Percentiles rank a stretch among this genome's conserved stretches.
phyloP scores from a whole-genome alignment of 1,140 invertebrate genomes.

The Telenomus remus region DNA sequence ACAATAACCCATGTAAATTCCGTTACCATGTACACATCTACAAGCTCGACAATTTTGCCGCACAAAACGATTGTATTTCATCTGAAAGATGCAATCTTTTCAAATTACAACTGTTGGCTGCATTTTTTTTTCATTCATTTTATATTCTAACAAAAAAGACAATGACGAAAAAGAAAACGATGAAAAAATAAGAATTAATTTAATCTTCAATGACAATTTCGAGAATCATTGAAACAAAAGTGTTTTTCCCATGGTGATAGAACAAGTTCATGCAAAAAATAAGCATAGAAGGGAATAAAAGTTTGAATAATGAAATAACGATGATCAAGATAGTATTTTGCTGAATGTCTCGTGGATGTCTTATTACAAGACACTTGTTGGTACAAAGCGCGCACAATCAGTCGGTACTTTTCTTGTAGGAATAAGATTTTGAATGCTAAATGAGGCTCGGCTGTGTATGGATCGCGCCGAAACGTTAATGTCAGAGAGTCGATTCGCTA shows the following conservation, averaged over 20 bases:
- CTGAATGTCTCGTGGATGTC: conserved; percentile 3
- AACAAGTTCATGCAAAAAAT: background rate
- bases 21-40: background rate
- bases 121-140: no score
- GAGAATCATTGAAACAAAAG: no score
- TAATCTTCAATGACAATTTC: no score
- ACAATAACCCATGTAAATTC: conserved; percentile 15
- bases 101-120: no score
- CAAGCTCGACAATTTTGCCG: background rate
- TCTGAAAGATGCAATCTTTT: no score
- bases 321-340: background rate
- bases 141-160: no score
- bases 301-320: background rate
- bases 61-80: no score
- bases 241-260: no score
- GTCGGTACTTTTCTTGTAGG: conserved; percentile 8
- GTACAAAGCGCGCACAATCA: conserved; percentile 2
- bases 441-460: conserved; percentile 1
- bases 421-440: conserved; percentile 21
- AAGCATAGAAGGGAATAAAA: background rate
- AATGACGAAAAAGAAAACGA: no score
- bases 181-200: no score
- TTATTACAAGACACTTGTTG: conserved; percentile 13
- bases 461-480: conserved; percentile 18
- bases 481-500: conserved; percentile 21